Conservation (phyloP, 2,888 invertebrate genomes). For the Spisula solida region DNA sequence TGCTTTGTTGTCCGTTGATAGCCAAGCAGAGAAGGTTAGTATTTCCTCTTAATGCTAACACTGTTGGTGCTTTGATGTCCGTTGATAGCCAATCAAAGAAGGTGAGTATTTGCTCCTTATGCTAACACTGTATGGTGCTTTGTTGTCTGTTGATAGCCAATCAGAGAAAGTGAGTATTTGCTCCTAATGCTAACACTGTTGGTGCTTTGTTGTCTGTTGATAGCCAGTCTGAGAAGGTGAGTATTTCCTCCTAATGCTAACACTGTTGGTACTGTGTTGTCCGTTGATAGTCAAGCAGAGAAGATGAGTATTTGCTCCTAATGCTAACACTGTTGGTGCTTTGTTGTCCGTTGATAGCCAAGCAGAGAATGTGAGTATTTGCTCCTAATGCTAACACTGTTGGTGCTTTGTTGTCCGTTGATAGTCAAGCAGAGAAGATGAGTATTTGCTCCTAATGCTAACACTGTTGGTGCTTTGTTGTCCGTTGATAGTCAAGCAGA, state of each 20-base stretch:
- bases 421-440: too few relatives aligned
- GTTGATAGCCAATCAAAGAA: too few relatives aligned
- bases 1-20: not conserved
- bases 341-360: not conserved
- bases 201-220: slow-evolving; percentile 4
- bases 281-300: not conserved
- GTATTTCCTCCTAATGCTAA: slow-evolving; percentile 31
- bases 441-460: slow-evolving; percentile 32
- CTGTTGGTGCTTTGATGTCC: not conserved
- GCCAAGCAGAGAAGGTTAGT: too few relatives aligned
- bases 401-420: not conserved
- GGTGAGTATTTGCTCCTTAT: slow-evolving; percentile 34
- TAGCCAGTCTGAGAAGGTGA: too few relatives aligned
- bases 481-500: not conserved
- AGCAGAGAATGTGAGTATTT: too few relatives aligned
- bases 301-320: slow-evolving; percentile 39
- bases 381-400: slow-evolving; percentile 21
- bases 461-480: slow-evolving; percentile 4
- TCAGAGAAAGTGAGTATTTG: too few relatives aligned
- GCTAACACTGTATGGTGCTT: slow-evolving; percentile 3
- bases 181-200: slow-evolving; percentile 13
- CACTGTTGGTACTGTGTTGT: not conserved
- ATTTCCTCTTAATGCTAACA: slow-evolving; percentile 30
- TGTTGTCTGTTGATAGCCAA: not conserved
- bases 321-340: slow-evolving; percentile 5